Evolutionary conservation across 2,113 vertebrate species (phyloP).

Genomic region (Tachysurus vachellii): DNA sequence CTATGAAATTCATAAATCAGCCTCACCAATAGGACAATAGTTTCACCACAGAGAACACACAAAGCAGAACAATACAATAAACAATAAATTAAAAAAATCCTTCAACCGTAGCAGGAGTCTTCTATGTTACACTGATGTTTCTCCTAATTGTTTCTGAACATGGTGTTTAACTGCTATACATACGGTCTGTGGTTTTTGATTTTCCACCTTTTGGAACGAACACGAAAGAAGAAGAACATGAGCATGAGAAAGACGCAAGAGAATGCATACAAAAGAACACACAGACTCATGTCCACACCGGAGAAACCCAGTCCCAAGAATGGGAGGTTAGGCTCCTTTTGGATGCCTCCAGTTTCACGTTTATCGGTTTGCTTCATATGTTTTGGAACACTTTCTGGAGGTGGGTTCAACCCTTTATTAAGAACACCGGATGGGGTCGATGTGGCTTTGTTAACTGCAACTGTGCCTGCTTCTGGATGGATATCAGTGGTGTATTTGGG

Average conservation of each 20-base stretch:
- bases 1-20: constrained; percentile 12
- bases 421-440: constrained; percentile 3
- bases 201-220: constrained; percentile 85
- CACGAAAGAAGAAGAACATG: constrained; percentile 92
- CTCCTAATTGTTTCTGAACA: neutral
- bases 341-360: neutral
- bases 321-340: constrained; percentile 58
- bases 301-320: constrained; percentile 86
- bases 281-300: constrained; percentile 94
- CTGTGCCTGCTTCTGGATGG: constrained; percentile 32
- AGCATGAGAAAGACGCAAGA: constrained; percentile 89
- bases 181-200: constrained; percentile 67
- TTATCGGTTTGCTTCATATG: neutral
- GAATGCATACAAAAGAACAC: constrained; percentile 84
- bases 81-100: constrained; percentile 50
- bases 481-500: constrained; percentile 63
- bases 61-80: constrained; percentile 25
- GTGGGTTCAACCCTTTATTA: constrained; percentile 26
- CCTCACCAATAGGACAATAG: constrained; percentile 29
- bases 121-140: constrained; percentile 32
- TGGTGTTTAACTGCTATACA: constrained; percentile 65
- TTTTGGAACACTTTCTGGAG: constrained; percentile 18
- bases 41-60: constrained; percentile 19
- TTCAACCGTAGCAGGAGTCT: constrained; percentile 36
- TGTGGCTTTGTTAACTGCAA: constrained; percentile 5